phyloP scores from a whole-genome alignment of 2,113 vertebrate species.

The Chionis minor region DNA sequence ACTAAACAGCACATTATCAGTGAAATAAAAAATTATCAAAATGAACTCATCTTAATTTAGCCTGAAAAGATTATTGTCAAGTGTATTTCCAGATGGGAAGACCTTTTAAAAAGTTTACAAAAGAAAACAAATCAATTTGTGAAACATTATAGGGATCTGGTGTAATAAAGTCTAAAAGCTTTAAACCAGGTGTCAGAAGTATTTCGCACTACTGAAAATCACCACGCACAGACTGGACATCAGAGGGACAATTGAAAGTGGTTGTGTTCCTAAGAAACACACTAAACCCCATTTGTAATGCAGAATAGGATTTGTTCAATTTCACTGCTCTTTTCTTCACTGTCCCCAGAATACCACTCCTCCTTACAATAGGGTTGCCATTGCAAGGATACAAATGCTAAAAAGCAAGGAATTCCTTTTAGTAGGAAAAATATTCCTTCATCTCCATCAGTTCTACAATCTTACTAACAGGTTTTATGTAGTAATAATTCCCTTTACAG shows the following conservation, averaged over 20 bases:
- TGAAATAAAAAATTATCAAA: conserved; percentile 49
- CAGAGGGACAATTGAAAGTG: neutral
- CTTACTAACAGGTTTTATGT: neutral
- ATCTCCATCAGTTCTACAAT: neutral
- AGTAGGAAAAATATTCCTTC: neutral
- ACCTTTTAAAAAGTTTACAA: neutral
- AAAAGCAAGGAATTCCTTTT: neutral
- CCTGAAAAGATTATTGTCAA: neutral
- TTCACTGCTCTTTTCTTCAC: neutral
- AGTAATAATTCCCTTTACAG: neutral
- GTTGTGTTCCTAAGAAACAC: neutral
- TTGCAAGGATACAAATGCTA: neutral
- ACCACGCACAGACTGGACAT: neutral
- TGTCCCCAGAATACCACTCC: neutral
- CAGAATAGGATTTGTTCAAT: neutral
- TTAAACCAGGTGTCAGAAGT: neutral
- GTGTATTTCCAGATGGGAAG: conserved; percentile 1
- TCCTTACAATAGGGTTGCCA: neutral
- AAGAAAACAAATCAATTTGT: neutral
- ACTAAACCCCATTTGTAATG: neutral
- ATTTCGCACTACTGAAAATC: neutral
- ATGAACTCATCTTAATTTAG: conserved; percentile 28
- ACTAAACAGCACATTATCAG: conserved; percentile 56
- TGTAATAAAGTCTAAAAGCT: neutral
- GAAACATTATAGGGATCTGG: neutral